Conservation (phyloP, 2,797 vertebrate species). For the Corythornis leucogaster region DNA sequence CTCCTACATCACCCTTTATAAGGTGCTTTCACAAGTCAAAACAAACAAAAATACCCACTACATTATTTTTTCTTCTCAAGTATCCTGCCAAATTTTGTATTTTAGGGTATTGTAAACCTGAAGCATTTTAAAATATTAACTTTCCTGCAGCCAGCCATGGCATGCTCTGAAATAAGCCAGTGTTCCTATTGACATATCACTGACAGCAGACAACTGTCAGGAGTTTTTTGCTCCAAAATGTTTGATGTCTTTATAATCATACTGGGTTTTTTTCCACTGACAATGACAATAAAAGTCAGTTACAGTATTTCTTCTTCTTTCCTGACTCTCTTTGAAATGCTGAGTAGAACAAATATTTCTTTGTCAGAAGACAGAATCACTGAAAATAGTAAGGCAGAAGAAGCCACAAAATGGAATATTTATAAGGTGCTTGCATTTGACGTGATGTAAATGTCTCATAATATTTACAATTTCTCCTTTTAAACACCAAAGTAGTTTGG, state of each 20-base stretch:
- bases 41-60: not conserved
- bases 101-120: not conserved
- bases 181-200: not conserved
- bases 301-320: conserved; percentile 15
- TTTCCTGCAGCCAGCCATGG: not conserved
- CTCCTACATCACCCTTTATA: not conserved
- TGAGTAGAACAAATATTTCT: conserved; percentile 33
- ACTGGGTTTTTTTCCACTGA: not conserved
- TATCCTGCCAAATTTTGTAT: not conserved
- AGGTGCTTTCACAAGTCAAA: not conserved
- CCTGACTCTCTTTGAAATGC: not conserved
- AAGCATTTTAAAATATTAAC: not conserved
- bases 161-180: not conserved
- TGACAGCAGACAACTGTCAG: not conserved
- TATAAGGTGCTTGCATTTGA: conserved; percentile 7
- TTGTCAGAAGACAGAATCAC: not conserved
- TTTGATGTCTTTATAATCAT: conserved; percentile 4
- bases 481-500: not conserved
- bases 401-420: conserved; percentile 4
- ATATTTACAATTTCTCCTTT: not conserved
- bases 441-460: not conserved
- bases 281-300: conserved; percentile 23
- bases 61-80: not conserved
- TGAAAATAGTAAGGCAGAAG: not conserved
- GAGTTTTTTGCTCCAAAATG: not conserved